A percentile compares a stretch with the other conserved stretches of the same genome.
Conservation (phyloP, 2,113 vertebrate genomes). For the Carassius carassius region DNA sequence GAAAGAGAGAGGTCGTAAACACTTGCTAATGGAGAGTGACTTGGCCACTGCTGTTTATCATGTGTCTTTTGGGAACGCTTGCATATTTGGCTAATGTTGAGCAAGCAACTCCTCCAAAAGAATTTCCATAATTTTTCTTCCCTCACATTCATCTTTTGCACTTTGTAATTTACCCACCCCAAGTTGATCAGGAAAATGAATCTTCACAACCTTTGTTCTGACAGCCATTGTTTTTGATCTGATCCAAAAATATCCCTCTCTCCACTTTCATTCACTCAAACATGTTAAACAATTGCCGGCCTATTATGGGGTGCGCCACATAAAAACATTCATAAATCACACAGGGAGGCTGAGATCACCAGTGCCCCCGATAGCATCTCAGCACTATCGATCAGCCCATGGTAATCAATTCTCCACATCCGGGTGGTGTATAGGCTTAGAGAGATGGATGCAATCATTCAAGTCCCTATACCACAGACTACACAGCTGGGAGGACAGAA, state of each 20-base stretch:
- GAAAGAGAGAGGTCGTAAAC: constrained; percentile 4
- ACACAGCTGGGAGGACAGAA: constrained; percentile 48
- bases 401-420: constrained; percentile 64
- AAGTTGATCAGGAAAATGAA: constrained; percentile 7
- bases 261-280: constrained; percentile 61
- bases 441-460: constrained; percentile 52
- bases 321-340: constrained; percentile 62
- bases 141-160: constrained; percentile 25
- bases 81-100: constrained; percentile 29
- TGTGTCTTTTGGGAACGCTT: constrained; percentile 35
- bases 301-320: constrained; percentile 46
- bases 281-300: constrained; percentile 62
- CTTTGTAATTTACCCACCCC: constrained; percentile 42
- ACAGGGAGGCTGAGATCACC: constrained; percentile 60
- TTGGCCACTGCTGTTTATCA: constrained; percentile 7
- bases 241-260: constrained; percentile 42
- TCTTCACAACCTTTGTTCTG: constrained; percentile 38
- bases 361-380: constrained; percentile 58
- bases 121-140: constrained; percentile 11
- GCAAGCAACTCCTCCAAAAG: constrained; percentile 18
- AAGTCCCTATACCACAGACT: constrained; percentile 47
- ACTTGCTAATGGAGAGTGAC: constrained; percentile 3
- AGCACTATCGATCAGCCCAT: constrained; percentile 62
- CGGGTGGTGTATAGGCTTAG: constrained; percentile 60
- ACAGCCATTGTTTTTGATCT: constrained; percentile 45